A percentile compares a stretch with the other conserved stretches of the same genome.
Evolutionary conservation across 2,888 invertebrate genomes (phyloP).

Genomic region (Cheilosia soror): DNA sequence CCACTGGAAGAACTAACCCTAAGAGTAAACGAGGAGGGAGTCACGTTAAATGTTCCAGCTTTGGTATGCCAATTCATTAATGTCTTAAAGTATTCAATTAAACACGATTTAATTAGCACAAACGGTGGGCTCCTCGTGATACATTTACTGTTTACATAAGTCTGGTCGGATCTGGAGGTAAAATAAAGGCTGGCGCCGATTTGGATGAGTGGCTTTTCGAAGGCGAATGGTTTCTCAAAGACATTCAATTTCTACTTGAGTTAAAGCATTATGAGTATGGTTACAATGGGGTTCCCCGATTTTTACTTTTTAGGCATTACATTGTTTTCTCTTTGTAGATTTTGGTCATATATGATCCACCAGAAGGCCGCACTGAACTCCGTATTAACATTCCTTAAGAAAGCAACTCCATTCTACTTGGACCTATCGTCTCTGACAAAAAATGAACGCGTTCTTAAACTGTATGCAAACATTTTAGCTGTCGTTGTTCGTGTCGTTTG

Average conservation of each 20-base stretch:
- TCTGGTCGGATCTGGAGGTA: slow-evolving; percentile 82
- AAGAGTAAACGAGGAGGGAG: slow-evolving; percentile 84
- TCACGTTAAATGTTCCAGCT: slow-evolving; percentile 86
- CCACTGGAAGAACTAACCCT: slow-evolving; percentile 85
- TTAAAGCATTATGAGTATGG: slow-evolving; percentile 86
- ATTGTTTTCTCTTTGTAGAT: slow-evolving; percentile 83
- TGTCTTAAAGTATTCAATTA: background rate
- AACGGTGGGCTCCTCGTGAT: slow-evolving; percentile 78
- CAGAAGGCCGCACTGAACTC: slow-evolving; percentile 87
- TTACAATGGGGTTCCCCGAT: background rate
- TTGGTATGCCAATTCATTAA: slow-evolving; percentile 85
- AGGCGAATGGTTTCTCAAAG: slow-evolving; percentile 86
- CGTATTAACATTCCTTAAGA: slow-evolving; percentile 89
- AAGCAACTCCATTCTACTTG: slow-evolving; percentile 89
- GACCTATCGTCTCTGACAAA: slow-evolving; percentile 84
- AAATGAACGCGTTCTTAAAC: slow-evolving; percentile 83
- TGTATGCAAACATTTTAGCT: slow-evolving; percentile 87
- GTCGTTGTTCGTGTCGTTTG: slow-evolving; percentile 89
- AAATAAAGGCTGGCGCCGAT: slow-evolving; percentile 85
- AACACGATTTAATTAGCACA: slow-evolving; percentile 76
- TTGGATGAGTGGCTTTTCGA: slow-evolving; percentile 89
- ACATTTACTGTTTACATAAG: slow-evolving; percentile 78
- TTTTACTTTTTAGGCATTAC: background rate
- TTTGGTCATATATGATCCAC: slow-evolving; percentile 89
- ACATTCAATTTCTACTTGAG: slow-evolving; percentile 88